A percentile compares a stretch with the other conserved stretches of the same genome.
Evolutionary conservation across 2,113 vertebrate genomes (phyloP).

Genomic region (Brachypteracias leptosomus): DNA sequence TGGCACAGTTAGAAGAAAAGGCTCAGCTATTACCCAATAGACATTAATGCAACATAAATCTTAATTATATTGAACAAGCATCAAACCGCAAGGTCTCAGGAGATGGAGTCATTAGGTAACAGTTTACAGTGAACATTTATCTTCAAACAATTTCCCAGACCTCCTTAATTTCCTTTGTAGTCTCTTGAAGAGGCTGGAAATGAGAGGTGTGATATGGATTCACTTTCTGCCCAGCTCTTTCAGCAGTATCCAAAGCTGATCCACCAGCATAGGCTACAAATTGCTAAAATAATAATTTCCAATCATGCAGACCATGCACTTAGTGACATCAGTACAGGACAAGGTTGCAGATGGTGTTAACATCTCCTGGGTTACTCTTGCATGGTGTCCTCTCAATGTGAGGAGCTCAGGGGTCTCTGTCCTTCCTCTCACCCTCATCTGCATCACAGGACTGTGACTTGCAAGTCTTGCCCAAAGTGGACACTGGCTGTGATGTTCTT

Average conservation of each 20-base stretch:
- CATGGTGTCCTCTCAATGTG: fast-evolving
- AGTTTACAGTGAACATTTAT: slow-evolving; percentile 6
- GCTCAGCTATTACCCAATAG: neutral
- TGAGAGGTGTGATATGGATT: neutral
- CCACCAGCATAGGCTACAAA: neutral
- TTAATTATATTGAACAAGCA: slow-evolving; percentile 47
- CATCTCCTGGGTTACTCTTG: neutral
- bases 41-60: slow-evolving; percentile 55
- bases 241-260: neutral
- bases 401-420: neutral
- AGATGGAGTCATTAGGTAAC: slow-evolving; percentile 17
- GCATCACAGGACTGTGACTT: fast-evolving
- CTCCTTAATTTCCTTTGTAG: slow-evolving; percentile 1
- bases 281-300: neutral
- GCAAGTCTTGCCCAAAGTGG: neutral
- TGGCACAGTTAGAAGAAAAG: neutral
- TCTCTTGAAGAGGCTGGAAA: neutral
- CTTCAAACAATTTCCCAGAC: neutral
- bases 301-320: neutral
- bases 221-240: neutral
- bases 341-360: neutral
- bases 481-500: neutral
- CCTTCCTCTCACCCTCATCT: neutral
- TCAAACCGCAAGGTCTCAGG: neutral
- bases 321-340: neutral